A percentile compares a stretch with the other conserved stretches of the same genome.
These are phyloP conservation scores for Thecophora atra DNA, from an alignment of 2,888 invertebrate species.

Conservation along the genomic window DNA sequence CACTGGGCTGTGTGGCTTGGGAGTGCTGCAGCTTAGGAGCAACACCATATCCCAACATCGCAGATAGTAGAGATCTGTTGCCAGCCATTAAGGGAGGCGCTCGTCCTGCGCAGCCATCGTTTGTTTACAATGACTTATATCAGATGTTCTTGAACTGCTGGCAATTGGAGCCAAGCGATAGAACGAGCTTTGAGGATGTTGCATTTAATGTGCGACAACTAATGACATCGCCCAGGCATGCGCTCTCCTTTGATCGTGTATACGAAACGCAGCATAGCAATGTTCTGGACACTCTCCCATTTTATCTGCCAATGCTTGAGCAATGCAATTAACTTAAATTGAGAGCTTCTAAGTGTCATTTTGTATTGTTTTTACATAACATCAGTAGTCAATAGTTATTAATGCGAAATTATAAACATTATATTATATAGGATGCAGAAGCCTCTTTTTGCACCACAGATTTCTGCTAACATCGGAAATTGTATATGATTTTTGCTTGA, in stretches of 20 bases:
- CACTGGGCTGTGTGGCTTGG: slow-evolving; percentile 84
- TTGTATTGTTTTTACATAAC: neutral
- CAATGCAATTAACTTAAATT: slow-evolving; percentile 49
- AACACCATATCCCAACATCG: slow-evolving; percentile 79
- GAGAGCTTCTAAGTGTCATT: neutral
- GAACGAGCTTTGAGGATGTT: slow-evolving; percentile 76
- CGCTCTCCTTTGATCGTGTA: slow-evolving; percentile 59
- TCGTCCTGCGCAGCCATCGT: slow-evolving; percentile 77
- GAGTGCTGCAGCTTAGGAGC: slow-evolving; percentile 82
- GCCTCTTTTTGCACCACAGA: no score
- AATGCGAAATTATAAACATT: no score
- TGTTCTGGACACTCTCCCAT: slow-evolving; percentile 58
- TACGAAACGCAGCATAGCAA: slow-evolving; percentile 45
- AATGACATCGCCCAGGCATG: slow-evolving; percentile 63
- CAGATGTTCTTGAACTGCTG: slow-evolving; percentile 86
- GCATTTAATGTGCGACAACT: slow-evolving; percentile 65
- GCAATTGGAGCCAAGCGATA: slow-evolving; percentile 83
- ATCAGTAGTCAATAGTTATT: neutral
- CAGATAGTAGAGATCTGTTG: slow-evolving; percentile 73
- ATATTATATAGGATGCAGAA: no score
- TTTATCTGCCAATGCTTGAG: slow-evolving; percentile 65
- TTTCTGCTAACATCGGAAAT: no score
- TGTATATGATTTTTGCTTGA: no score
- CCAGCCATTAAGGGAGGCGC: slow-evolving; percentile 76
- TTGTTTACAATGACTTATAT: slow-evolving; percentile 81